phyloP scores from a whole-genome alignment of 2,113 vertebrate species.

The Salvator merianae region DNA sequence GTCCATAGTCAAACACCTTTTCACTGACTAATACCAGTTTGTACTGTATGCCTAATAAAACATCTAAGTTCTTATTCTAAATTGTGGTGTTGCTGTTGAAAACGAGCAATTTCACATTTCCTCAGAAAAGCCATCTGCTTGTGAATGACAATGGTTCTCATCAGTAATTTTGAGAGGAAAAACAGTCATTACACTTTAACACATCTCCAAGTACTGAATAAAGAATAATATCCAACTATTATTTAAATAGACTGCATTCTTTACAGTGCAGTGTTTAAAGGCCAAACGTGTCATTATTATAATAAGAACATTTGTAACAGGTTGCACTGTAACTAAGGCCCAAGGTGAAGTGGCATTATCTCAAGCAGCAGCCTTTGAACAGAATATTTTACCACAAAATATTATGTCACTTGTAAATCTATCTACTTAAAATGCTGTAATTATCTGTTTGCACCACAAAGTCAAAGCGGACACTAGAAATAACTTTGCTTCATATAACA shows the following conservation, averaged over 20 bases:
- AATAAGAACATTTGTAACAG: conserved; percentile 48
- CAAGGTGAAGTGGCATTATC: conserved; percentile 42
- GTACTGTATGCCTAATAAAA: conserved; percentile 37
- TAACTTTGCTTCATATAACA: background rate
- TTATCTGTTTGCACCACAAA: conserved; percentile 44
- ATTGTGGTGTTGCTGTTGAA: conserved; percentile 53
- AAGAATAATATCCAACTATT: conserved; percentile 34
- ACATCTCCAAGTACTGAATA: conserved; percentile 56
- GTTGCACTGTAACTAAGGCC: conserved; percentile 1
- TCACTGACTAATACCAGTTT: conserved; percentile 48
- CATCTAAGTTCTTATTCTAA: conserved; percentile 55
- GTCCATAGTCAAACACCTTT: conserved; percentile 23
- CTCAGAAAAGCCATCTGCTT: conserved; percentile 65
- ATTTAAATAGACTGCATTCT: conserved; percentile 33
- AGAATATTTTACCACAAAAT: conserved; percentile 35
- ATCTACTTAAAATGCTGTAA: conserved; percentile 32
- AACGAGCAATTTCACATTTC: conserved; percentile 57
- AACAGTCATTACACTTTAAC: conserved; percentile 54
- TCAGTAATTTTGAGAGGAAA: conserved; percentile 58
- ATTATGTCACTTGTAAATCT: conserved; percentile 50
- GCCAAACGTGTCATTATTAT: conserved; percentile 36
- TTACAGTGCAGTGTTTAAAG: conserved; percentile 23
- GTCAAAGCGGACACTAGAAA: conserved; percentile 32
- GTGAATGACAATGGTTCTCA: conserved; percentile 58
- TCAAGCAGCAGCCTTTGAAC: conserved; percentile 39